Evolutionary conservation across 2,888 invertebrate genomes (phyloP).

Genomic region (Muschampia plurimacula): DNA sequence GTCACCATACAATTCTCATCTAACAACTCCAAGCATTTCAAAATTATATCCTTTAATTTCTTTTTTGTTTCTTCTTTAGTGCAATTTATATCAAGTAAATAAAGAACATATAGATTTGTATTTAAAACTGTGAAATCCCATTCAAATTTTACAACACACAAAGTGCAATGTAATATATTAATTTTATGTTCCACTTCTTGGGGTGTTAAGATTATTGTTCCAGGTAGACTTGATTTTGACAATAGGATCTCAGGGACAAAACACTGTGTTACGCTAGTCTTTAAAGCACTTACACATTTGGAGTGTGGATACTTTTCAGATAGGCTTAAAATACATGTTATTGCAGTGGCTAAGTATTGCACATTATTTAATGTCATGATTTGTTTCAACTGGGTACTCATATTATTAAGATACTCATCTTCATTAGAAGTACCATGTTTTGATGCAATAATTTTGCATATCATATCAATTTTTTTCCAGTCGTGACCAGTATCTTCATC

Average conservation of each 20-base stretch:
- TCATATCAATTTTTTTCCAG: constrained; percentile 89
- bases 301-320: constrained; percentile 77
- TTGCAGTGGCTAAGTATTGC: constrained; percentile 79
- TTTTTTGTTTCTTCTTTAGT: constrained; percentile 61
- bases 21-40: constrained; percentile 64
- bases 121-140: constrained; percentile 66
- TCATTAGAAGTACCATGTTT: constrained; percentile 77
- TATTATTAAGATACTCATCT: constrained; percentile 82
- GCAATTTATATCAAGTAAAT: constrained; percentile 68
- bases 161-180: constrained; percentile 67
- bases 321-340: constrained; percentile 83
- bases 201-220: constrained; percentile 67
- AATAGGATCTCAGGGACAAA: constrained; percentile 60
- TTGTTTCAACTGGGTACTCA: constrained; percentile 80
- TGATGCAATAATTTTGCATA: constrained; percentile 87
- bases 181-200: constrained; percentile 71
- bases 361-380: constrained; percentile 74
- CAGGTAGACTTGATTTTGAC: constrained; percentile 57
- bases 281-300: constrained; percentile 61
- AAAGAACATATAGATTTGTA: constrained; percentile 74
- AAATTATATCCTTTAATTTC: constrained; percentile 68
- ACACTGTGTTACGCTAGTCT: constrained; percentile 59
- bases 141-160: constrained; percentile 59
- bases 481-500: constrained; percentile 84
- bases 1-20: constrained; percentile 52